Percentiles rank a stretch among this genome's conserved stretches.
These are phyloP conservation scores for Dendrolimus punctatus DNA, from an alignment of 1,140 invertebrate genomes.

Conservation along the genomic window DNA sequence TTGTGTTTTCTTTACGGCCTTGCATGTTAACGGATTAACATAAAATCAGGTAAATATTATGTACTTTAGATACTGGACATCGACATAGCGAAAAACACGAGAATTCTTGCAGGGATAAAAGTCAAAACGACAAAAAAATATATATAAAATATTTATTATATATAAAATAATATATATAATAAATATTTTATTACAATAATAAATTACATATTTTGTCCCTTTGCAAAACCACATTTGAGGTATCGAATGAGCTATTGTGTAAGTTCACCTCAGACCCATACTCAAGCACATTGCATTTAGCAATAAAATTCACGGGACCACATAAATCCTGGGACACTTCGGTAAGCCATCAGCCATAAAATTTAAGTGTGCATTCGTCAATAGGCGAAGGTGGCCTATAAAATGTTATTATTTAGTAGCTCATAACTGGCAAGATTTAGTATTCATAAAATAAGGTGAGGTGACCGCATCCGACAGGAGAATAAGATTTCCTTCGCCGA, in stretches of 20 bases:
- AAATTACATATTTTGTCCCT: no score
- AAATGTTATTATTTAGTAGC: conserved; percentile 67
- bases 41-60: no score
- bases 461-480: conserved; percentile 33
- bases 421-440: conserved; percentile 62
- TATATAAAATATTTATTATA: no score
- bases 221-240: no score
- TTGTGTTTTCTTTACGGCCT: no score
- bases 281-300: conserved; percentile 38
- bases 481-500: conserved; percentile 31
- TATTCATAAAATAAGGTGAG: conserved; percentile 51
- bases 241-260: not conserved
- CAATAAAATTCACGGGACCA: conserved; percentile 46
- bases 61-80: no score
- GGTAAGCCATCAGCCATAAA: conserved; percentile 46
- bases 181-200: no score
- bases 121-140: no score
- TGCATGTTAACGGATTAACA: no score
- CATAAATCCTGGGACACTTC: conserved; percentile 52
- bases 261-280: conserved; percentile 1
- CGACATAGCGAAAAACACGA: no score
- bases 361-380: conserved; percentile 54
- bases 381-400: conserved; percentile 51
- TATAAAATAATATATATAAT: no score
- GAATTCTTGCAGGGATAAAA: no score